These are phyloP conservation scores for Pherbina coryleti DNA, from an alignment of 2,888 invertebrate species.

Conservation along the genomic window DNA sequence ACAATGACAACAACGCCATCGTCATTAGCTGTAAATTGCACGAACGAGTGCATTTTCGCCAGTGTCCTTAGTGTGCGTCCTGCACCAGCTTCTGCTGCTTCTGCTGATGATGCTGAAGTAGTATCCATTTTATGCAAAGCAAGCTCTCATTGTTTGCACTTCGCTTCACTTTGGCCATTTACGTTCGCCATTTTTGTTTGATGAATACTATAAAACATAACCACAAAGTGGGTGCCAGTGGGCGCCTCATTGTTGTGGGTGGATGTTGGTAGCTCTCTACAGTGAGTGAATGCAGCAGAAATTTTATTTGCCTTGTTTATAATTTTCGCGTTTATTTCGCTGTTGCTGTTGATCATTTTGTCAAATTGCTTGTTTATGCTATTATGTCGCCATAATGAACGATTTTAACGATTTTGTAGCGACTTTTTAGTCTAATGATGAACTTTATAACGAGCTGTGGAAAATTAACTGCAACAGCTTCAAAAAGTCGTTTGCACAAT, in stretches of 20 bases:
- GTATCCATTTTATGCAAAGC: not conserved
- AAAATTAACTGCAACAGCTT: no score
- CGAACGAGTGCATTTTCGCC: no score
- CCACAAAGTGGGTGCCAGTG: not conserved
- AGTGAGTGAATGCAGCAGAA: not conserved
- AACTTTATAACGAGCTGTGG: no score
- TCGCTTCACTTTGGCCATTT: constrained; percentile 16
- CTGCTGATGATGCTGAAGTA: not conserved
- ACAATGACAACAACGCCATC: no score
- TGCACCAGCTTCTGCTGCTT: no score
- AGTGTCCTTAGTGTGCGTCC: no score
- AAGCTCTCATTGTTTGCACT: constrained; percentile 18
- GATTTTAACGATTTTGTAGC: no score
- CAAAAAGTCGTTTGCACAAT: no score
- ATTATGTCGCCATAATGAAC: not conserved
- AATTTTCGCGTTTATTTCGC: constrained; percentile 4
- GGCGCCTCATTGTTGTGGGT: no score
- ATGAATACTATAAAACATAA: not conserved
- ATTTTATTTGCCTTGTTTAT: not conserved
- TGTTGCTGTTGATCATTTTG: not conserved
- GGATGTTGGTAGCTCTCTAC: not conserved
- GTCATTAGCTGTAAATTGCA: no score
- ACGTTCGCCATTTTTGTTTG: constrained; percentile 10
- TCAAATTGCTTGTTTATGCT: constrained; percentile 5
- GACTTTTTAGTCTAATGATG: no score